phyloP scores from a whole-genome alignment of 2,888 invertebrate species.

The Callyntrura sp. region DNA sequence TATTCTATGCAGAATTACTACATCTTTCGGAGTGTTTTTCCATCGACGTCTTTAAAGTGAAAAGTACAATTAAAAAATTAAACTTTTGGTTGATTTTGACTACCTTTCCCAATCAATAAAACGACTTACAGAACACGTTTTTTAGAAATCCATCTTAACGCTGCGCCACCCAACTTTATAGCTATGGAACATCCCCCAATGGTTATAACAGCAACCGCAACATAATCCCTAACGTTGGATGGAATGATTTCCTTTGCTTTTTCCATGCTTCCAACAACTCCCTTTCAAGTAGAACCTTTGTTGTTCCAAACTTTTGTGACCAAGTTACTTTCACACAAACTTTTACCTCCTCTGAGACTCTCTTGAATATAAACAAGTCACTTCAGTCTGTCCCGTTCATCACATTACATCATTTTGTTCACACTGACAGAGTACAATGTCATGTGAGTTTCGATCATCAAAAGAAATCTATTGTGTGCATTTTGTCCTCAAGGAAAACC shows the following conservation, averaged over 20 bases:
- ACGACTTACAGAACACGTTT: slow-evolving; percentile 41
- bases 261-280: slow-evolving; percentile 54
- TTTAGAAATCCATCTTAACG: slow-evolving; percentile 44
- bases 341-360: background rate
- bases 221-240: slow-evolving; percentile 11
- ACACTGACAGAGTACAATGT: too few relatives aligned
- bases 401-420: too few relatives aligned
- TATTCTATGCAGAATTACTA: slow-evolving; percentile 74
- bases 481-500: too few relatives aligned
- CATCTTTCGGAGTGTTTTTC: slow-evolving; percentile 70
- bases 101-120: background rate
- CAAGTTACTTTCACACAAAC: background rate
- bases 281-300: too few relatives aligned
- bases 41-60: slow-evolving; percentile 33
- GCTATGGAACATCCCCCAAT: slow-evolving; percentile 22
- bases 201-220: slow-evolving; percentile 35
- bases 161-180: slow-evolving; percentile 14
- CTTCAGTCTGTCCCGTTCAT: too few relatives aligned
- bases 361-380: too few relatives aligned
- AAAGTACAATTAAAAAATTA: background rate
- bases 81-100: background rate
- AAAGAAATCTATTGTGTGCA: too few relatives aligned
- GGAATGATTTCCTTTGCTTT: slow-evolving; percentile 35
- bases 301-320: background rate
- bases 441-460: too few relatives aligned